Evolutionary conservation across 2,888 invertebrate genomes (phyloP).

Genomic region (Scaeva pyrastri): DNA sequence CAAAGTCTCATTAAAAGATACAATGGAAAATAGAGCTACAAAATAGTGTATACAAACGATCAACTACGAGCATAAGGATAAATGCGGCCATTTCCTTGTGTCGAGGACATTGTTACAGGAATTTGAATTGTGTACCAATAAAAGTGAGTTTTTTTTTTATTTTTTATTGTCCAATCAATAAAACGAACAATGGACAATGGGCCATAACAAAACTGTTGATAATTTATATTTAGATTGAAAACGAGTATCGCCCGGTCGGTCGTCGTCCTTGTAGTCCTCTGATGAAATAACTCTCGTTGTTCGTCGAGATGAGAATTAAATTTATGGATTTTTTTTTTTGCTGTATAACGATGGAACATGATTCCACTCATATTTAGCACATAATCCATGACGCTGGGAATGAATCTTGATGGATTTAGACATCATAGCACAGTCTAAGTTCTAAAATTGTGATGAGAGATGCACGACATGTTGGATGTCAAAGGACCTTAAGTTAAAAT

Average conservation of each 20-base stretch:
- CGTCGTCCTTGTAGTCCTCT: constrained; percentile 3
- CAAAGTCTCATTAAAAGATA: constrained; percentile 43
- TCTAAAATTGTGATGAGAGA: not conserved
- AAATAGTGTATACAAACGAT: not conserved
- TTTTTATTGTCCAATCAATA: constrained; percentile 14
- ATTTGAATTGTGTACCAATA: not conserved
- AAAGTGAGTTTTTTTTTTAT: not conserved
- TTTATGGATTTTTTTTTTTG: not conserved
- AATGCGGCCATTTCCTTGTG: constrained; percentile 23
- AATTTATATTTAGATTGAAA: constrained; percentile 39
- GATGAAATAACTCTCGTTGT: too few species aligned
- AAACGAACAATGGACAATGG: constrained; percentile 29
- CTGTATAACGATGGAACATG: constrained; percentile 30
- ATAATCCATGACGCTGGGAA: constrained; percentile 25
- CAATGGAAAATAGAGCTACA: not conserved
- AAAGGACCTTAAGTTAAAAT: constrained; percentile 50
- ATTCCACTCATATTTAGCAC: constrained; percentile 15
- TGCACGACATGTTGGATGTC: constrained; percentile 22
- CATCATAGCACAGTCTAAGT: constrained; percentile 31
- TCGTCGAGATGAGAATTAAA: not conserved
- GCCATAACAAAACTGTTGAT: constrained; percentile 3
- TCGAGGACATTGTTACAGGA: constrained; percentile 7
- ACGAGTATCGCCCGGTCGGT: not conserved
- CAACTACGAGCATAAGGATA: too few species aligned
- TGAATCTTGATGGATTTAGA: constrained; percentile 57